Evolutionary conservation across 2,113 vertebrate genomes (phyloP).

Genomic region (Hippopotamus amphibius): DNA sequence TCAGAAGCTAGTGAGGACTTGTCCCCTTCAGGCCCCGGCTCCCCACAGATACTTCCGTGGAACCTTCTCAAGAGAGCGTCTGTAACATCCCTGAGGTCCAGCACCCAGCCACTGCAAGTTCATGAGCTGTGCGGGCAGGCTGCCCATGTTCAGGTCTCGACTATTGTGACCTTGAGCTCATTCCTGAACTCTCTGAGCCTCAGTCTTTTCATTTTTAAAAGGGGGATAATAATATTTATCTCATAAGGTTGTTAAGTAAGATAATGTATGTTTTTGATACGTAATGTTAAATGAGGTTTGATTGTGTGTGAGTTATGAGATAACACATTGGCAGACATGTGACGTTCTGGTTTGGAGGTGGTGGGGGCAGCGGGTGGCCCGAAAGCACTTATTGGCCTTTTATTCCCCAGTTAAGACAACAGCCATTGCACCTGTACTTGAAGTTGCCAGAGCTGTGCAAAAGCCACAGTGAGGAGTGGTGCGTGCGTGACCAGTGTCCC

Average conservation of each 20-base stretch:
- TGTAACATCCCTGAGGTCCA: neutral
- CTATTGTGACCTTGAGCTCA: neutral
- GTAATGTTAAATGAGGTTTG: neutral
- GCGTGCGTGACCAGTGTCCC: neutral
- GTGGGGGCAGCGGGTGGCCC: no score
- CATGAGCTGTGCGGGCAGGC: neutral
- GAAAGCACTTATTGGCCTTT: neutral
- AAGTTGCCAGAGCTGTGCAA: neutral
- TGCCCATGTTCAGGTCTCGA: neutral
- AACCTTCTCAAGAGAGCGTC: neutral
- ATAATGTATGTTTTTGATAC: neutral
- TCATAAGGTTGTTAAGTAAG: neutral
- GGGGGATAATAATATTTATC: neutral
- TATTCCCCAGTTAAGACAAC: neutral
- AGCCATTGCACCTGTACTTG: neutral
- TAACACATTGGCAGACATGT: neutral
- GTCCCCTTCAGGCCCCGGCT: neutral
- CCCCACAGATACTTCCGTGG: neutral
- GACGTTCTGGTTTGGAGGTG: neutral
- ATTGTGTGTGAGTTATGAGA: neutral
- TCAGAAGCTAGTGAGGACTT: neutral
- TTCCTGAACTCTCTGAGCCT: neutral
- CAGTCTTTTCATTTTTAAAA: neutral
- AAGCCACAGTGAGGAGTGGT: neutral
- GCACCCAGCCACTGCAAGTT: neutral